Evolutionary conservation across 2,113 vertebrate species (phyloP), one percentile per base, ranked within the genome.

Genomic region (Eulemur macaco): DNA sequence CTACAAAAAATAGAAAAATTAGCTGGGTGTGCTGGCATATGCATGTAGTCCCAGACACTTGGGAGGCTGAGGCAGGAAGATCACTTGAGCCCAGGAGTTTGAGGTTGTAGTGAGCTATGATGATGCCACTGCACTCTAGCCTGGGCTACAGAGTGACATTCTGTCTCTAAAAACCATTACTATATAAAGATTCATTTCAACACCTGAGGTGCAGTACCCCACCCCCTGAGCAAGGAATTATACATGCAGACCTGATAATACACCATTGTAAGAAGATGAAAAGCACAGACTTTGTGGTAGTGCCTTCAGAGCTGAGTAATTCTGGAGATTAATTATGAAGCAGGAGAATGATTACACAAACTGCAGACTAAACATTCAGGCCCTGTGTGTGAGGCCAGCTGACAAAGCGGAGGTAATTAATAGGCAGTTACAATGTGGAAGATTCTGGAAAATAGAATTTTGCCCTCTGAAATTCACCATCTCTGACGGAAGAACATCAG

Each of bases 301-400:
- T 91, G 97, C 89, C 84, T 98, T 96, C 87, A 78, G 86, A 97
- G 91, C 94, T 97, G 92, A 96, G 93, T 78, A 97, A 97, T 98
- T 98, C 95, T 92, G 88, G 86, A 58, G 64, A 66, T 89, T 97
- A 94, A 97, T 98, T 98, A 97, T 58, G 95, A 64, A 97, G 84
- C 94, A 96, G 96, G 98, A 96, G 92, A 98, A 98, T 98, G 98
- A 98, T 98, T 98, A 98, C 50, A 97, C 97, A 97, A 98, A 97
- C 95, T 97, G 97, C 98, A 99, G 98, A 99, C 98, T 98, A 99
- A 99, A 99, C 98, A 99, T 97, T 97, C 96, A 98, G 96, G 97
- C 96, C 97, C 82, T 97, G 96, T 97, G 97, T 98, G 96, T 96
- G 95, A 95, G 98, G 97, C 96, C 97, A 98, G 97, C 97, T 98